Base-by-base conservation (phyloP, 2,888 invertebrate species). In the Hanleya hanleyi region DNA sequence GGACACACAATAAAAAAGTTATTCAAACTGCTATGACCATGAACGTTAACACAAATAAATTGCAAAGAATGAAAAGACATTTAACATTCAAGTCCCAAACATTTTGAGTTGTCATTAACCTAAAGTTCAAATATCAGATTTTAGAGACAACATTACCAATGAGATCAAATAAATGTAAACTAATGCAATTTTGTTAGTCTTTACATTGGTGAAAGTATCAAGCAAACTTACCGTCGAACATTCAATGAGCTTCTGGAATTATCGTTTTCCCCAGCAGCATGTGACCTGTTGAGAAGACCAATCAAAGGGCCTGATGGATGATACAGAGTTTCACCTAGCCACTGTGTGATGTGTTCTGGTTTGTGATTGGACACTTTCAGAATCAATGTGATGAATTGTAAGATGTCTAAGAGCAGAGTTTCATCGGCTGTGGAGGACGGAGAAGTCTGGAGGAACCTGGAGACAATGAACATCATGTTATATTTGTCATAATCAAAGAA, bases 351-450 rank as follows among this genome's bases (percentile, higher is more conserved):
- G 76, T 82, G 78, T 73, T 80, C 79, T 66, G 86, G 82, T 33
- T 80, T 73, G n/a, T 77, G 77, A 78, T 77, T 78, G 75, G 81
- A 79, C 78, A 79, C 64, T 72, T 76, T 77, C 15, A 89, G 69
- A 18, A 86, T 76, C 71, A 81, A 67, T 64, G 75, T 78, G 38
- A 88, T 79, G 68, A 88, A 85, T 12, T 77, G 76, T 3, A 89
- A 81, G 22, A 90, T 83, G 49, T 87, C 85, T 22, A 80, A 73
- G 22, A 90, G 79, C 33, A 90, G 78, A 26, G 81, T 72, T 71
- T 90, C 88, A 75, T 90, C 90, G n/a, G 85, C 83, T 51, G 77
- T 75, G 29, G 88, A 86, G 3, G 84, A 83, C 0, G 90, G 90
- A 4, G 83, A 83, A 2, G 86, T 83, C 68, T 80, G 80, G 5